Conservation (phyloP, 2,113 vertebrate species). For the Aphyosemion australe region DNA sequence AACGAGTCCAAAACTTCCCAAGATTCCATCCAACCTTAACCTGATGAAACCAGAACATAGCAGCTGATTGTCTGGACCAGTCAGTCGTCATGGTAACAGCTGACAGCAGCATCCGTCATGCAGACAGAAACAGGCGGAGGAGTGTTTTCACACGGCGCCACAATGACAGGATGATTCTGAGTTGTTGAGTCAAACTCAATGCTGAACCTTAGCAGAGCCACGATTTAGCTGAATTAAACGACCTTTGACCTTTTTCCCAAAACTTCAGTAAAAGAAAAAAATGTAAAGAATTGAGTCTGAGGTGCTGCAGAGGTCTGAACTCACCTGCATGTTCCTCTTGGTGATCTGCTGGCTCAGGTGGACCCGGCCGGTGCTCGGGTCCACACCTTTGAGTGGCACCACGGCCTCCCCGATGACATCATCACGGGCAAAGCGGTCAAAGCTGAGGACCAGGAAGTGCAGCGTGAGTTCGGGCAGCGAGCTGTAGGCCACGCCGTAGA, state of each 20-base stretch:
- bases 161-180: background rate
- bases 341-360: conserved; percentile 91
- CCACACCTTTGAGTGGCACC: conserved; percentile 91
- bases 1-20: background rate
- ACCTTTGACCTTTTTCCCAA: background rate
- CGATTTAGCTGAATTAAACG: too few species aligned
- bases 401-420: conserved; percentile 94
- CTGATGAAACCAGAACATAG: background rate
- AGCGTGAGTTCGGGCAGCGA: conserved; percentile 91
- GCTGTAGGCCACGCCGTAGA: conserved; percentile 94
- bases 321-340: conserved; percentile 94
- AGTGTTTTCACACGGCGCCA: background rate
- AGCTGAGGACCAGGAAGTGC: conserved; percentile 96
- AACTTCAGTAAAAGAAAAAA: too few species aligned
- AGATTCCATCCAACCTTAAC: background rate
- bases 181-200: background rate
- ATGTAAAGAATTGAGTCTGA: background rate
- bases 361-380: conserved; percentile 92
- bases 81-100: conserved; percentile 4
- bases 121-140: background rate
- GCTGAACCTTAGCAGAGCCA: background rate
- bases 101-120: background rate
- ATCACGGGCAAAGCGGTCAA: conserved; percentile 94
- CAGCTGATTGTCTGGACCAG: background rate
- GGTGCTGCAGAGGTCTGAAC: background rate